Evolutionary conservation across 1,140 invertebrate genomes (phyloP).

Genomic region (Vanessa atalanta): DNA sequence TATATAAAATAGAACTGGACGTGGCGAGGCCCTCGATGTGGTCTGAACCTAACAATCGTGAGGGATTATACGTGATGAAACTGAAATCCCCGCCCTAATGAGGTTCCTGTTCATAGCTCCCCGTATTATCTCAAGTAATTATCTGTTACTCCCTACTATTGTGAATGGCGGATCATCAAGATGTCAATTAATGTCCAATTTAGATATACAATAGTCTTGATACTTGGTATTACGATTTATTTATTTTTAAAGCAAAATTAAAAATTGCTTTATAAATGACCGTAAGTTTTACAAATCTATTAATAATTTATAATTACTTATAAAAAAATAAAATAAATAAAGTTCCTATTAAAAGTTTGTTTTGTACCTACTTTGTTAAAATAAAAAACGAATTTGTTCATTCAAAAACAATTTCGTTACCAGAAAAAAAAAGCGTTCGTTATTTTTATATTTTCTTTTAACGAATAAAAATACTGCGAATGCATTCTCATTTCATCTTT

Average conservation of each 20-base stretch:
- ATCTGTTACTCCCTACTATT: slow-evolving; percentile 53
- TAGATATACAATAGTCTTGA: slow-evolving; percentile 39
- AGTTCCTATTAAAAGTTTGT: no score
- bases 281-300: no score
- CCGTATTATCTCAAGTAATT: slow-evolving; percentile 68
- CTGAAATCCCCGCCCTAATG: slow-evolving; percentile 64
- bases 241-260: background rate
- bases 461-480: background rate
- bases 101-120: slow-evolving; percentile 61
- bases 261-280: no score
- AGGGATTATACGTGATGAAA: slow-evolving; percentile 61
- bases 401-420: no score
- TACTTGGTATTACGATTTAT: slow-evolving; percentile 27
- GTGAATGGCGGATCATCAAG: slow-evolving; percentile 47
- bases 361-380: no score
- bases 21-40: slow-evolving; percentile 37
- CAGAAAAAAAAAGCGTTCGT: background rate
- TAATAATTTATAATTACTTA: no score
- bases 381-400: no score
- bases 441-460: background rate
- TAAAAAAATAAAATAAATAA: no score
- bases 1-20: slow-evolving; percentile 39
- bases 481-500: background rate
- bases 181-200: slow-evolving; percentile 50
- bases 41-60: slow-evolving; percentile 54